Percentiles rank a stretch among this genome's conserved stretches.
phyloP scores from a whole-genome alignment of 2,797 vertebrate genomes.

The Notamacropus eugenii region DNA sequence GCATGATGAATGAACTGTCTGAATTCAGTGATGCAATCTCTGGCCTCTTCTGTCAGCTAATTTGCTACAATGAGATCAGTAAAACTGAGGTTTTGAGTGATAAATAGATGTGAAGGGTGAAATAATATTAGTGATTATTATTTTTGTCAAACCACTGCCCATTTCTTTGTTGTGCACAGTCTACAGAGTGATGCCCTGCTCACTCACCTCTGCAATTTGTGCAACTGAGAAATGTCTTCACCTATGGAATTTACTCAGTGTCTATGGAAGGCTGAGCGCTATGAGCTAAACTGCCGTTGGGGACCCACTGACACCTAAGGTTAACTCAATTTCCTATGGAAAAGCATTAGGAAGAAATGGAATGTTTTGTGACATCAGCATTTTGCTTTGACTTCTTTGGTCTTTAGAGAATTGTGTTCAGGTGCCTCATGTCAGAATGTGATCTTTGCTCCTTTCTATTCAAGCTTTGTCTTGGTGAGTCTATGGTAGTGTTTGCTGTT shows the following conservation, averaged over 20 bases:
- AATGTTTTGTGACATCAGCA: not conserved
- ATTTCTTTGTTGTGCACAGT: slow-evolving; percentile 14
- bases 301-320: not conserved
- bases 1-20: slow-evolving; percentile 55
- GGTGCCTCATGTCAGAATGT: not conserved
- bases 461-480: not conserved
- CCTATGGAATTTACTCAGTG: not conserved
- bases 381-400: slow-evolving; percentile 1
- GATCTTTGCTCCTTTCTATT: not conserved
- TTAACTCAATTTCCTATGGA: not conserved
- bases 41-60: slow-evolving; percentile 51
- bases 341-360: not conserved
- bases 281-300: not conserved
- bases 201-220: not conserved
- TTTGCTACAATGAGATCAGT: slow-evolving; percentile 34
- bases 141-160: slow-evolving; percentile 70
- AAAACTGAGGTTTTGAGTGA: slow-evolving; percentile 50
- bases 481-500: not conserved
- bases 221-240: not conserved
- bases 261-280: slow-evolving; percentile 12
- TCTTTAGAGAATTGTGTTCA: not conserved
- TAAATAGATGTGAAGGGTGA: slow-evolving; percentile 47
- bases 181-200: slow-evolving; percentile 26
- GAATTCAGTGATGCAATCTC: slow-evolving; percentile 51
- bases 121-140: slow-evolving; percentile 69